Conservation (phyloP, 2,888 invertebrate species). For the Teleogryllus oceanicus region DNA sequence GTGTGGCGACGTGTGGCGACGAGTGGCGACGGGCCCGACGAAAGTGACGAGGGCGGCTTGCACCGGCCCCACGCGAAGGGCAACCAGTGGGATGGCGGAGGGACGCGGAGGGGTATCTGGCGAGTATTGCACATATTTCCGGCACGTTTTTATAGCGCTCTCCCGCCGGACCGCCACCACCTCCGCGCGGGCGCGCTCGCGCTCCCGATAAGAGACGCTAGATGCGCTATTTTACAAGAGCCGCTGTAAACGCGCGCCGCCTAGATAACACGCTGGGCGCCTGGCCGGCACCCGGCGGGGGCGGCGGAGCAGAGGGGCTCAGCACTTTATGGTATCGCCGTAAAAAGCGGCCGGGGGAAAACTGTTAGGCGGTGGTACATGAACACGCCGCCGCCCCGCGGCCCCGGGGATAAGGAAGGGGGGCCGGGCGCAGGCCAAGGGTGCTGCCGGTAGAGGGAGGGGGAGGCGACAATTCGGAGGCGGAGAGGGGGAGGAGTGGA, state of each 20-base stretch:
- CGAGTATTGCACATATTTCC: conserved; percentile 1
- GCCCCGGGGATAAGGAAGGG: not conserved
- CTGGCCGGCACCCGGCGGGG: not conserved
- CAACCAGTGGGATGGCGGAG: not conserved
- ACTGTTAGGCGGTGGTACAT: not conserved
- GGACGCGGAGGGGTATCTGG: not conserved
- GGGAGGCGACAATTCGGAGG: not conserved
- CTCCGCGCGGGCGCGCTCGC: not conserved
- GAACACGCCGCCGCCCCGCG: not conserved
- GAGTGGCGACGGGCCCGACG: not conserved
- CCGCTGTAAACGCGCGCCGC: conserved; percentile 1
- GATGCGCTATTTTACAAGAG: not conserved
- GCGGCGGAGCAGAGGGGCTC: not conserved
- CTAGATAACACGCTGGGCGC: not conserved
- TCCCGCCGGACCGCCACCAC: not conserved
- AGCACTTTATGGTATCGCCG: conserved; percentile 18
- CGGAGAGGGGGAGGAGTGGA: not conserved
- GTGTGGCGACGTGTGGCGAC: not conserved
- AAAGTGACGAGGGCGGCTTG: not conserved
- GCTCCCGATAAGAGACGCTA: not conserved
- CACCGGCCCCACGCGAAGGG: not conserved
- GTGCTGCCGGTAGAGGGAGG: not conserved
- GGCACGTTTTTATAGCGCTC: conserved; percentile 3
- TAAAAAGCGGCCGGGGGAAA: conserved; percentile 18
- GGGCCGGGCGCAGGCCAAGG: not conserved